A percentile compares a stretch with the other conserved stretches of the same genome.
Conservation (phyloP, 2,888 invertebrate species). For the Agonopterix arenella region DNA sequence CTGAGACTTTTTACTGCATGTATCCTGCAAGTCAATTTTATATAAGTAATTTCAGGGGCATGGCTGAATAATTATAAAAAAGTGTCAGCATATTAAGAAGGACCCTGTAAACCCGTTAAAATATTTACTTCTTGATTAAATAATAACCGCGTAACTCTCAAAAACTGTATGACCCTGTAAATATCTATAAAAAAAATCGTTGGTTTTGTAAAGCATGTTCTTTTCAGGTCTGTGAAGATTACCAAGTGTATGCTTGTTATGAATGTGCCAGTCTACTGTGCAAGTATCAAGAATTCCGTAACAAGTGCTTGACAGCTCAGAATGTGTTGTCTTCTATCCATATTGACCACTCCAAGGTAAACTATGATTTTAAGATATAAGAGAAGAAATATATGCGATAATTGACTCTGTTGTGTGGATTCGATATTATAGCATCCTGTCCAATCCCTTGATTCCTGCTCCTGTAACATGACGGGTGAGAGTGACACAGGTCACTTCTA, state of each 20-base stretch:
- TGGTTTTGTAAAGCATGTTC: neutral
- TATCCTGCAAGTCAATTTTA: no score
- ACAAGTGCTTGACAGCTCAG: constrained; percentile 23
- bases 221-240: constrained; percentile 5
- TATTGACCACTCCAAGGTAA: constrained; percentile 12
- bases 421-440: neutral
- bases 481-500: no score
- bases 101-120: no score
- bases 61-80: no score
- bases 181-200: no score
- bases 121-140: no score
- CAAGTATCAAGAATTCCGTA: constrained; percentile 26
- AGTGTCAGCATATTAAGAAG: no score
- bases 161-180: no score
- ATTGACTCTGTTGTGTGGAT: neutral
- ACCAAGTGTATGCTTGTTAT: constrained; percentile 20
- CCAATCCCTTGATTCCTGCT: neutral
- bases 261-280: constrained; percentile 23
- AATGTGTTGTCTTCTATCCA: constrained; percentile 14
- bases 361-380: neutral
- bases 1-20: no score
- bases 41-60: no score
- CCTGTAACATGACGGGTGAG: no score
- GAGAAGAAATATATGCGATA: neutral
- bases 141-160: no score